Conservation (phyloP, 92 coral and sea anemone genomes). For the Porites rus region DNA sequence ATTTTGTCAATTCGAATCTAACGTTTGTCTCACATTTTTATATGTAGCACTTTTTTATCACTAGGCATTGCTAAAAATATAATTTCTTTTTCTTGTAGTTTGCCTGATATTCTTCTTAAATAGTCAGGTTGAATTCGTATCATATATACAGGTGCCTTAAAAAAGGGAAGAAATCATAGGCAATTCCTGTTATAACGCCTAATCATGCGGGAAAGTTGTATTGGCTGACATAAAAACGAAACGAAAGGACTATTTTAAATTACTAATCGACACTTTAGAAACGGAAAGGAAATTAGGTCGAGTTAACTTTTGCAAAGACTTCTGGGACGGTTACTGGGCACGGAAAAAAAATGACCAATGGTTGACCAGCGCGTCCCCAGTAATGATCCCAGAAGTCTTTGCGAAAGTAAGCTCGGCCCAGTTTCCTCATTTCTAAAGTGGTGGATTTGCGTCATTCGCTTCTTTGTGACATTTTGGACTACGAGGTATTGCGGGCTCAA, state of each 20-base stretch:
- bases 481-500: neutral
- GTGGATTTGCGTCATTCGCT: neutral
- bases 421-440: too few relatives aligned
- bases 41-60: neutral
- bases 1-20: neutral
- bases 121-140: constrained; percentile 35
- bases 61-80: neutral
- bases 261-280: neutral
- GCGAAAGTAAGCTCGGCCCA: too few relatives aligned
- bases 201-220: neutral
- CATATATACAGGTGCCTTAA: neutral
- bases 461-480: neutral
- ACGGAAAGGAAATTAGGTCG: too few relatives aligned
- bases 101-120: constrained; percentile 47
- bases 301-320: too few relatives aligned
- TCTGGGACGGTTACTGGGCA: too few relatives aligned
- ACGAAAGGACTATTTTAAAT: too few relatives aligned
- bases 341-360: too few relatives aligned
- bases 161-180: neutral
- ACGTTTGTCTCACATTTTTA: neutral
- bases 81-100: neutral
- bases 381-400: too few relatives aligned
- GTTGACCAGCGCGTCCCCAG: too few relatives aligned
- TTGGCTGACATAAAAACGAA: too few relatives aligned
- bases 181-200: neutral